Conservation (phyloP, 2,113 vertebrate genomes). For the Glaucomys volans region DNA sequence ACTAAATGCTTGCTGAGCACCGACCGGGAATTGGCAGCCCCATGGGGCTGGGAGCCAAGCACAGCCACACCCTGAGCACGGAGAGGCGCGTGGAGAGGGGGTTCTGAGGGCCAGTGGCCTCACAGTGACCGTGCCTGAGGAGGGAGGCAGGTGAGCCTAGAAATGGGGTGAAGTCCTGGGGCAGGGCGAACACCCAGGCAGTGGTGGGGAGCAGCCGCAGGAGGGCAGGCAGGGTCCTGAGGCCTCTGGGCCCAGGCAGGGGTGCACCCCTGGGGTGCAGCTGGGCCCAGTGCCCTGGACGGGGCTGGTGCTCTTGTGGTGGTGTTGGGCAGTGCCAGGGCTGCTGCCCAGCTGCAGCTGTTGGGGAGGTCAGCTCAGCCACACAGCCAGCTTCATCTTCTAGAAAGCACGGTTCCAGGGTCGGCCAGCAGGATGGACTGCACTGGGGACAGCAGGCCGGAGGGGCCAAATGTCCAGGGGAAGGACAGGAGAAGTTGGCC, state of each 20-base stretch:
- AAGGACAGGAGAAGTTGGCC: background rate
- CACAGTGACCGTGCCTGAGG: no score
- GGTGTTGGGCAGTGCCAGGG: background rate
- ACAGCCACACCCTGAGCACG: background rate
- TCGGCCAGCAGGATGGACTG: background rate
- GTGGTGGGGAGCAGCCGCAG: no score
- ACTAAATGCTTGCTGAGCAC: background rate
- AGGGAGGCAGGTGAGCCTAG: no score
- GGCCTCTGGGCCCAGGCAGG: no score
- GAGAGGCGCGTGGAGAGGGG: background rate
- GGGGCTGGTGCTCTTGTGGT: accelerated
- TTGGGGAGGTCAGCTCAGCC: background rate
- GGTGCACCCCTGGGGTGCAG: no score
- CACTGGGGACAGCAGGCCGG: no score
- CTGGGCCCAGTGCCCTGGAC: background rate
- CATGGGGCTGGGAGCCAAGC: no score
- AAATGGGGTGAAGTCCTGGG: no score
- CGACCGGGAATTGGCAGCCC: background rate
- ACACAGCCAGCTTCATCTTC: background rate
- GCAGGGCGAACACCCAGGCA: no score
- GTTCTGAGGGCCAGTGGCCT: no score
- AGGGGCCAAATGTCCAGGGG: background rate
- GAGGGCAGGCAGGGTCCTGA: no score
- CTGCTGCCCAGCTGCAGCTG: background rate
- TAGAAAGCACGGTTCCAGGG: background rate